These are phyloP conservation scores for Brachypalpus laphriformis DNA, from an alignment of 2,888 invertebrate genomes.

Conservation along the genomic window DNA sequence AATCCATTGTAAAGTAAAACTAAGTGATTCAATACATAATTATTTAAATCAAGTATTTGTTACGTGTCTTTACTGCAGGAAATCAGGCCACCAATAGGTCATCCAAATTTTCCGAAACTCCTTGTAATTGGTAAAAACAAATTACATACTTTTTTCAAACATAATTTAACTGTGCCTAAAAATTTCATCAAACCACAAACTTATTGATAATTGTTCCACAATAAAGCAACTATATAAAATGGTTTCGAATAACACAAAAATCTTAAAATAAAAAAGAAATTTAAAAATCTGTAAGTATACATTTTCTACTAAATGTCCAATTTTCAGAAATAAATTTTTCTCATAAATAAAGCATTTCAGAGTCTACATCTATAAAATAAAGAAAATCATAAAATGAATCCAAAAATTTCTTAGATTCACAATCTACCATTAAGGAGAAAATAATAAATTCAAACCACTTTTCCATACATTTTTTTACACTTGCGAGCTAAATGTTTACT, in stretches of 20 bases:
- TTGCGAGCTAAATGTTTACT: conserved; percentile 58
- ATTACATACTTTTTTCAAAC: too few relatives aligned
- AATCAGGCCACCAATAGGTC: too few relatives aligned
- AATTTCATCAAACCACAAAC: not conserved
- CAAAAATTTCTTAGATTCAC: conserved; percentile 1
- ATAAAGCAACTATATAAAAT: conserved; percentile 56
- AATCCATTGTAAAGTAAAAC: too few relatives aligned
- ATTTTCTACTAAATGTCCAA: conserved; percentile 51
- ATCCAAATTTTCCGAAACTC: too few relatives aligned
- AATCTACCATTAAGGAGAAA: conserved; percentile 2
- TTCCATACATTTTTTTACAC: conserved; percentile 48
- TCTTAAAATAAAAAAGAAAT: conserved; percentile 8
- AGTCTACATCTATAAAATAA: not conserved
- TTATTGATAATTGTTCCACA: conserved; percentile 35
- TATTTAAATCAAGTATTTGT: too few relatives aligned
- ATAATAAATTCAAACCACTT: conserved; percentile 22
- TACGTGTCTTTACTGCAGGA: too few relatives aligned
- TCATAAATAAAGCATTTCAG: not conserved
- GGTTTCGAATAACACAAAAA: conserved; percentile 61
- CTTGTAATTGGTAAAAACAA: too few relatives aligned
- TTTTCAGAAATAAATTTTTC: conserved; percentile 29
- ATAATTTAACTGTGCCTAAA: not conserved
- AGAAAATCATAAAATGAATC: not conserved
- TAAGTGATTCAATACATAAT: too few relatives aligned
- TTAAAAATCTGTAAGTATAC: conserved; percentile 19